Conservation (phyloP, 2,113 vertebrate genomes). For the Datnioides undecimradiatus region DNA sequence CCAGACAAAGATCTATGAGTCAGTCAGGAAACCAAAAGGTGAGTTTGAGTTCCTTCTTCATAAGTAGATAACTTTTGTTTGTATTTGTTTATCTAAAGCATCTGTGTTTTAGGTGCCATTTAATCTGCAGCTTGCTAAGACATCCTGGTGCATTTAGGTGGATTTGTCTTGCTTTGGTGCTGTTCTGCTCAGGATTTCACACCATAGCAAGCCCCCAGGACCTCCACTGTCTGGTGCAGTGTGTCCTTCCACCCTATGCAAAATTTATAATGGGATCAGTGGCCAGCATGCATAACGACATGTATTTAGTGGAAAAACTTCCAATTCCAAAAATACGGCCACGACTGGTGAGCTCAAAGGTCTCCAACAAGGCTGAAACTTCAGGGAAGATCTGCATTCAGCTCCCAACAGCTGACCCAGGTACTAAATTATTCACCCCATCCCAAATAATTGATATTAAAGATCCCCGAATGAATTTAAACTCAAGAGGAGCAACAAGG, state of each 20-base stretch:
- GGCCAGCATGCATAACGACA: slow-evolving; percentile 62
- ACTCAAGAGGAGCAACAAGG: slow-evolving; percentile 7
- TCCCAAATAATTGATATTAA: slow-evolving; percentile 72
- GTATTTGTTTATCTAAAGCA: slow-evolving; percentile 4
- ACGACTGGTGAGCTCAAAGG: slow-evolving; percentile 11
- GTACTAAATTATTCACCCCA: slow-evolving; percentile 65
- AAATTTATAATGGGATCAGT: slow-evolving; percentile 65
- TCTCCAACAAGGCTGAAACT: slow-evolving; percentile 55
- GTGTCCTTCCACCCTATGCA: slow-evolving; percentile 45
- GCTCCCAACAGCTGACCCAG: slow-evolving; percentile 21
- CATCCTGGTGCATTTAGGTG: slow-evolving; percentile 45
- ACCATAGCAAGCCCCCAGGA: slow-evolving; percentile 41
- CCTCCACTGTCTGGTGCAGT: neutral
- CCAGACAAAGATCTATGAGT: slow-evolving; percentile 1
- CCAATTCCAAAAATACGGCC: slow-evolving; percentile 32
- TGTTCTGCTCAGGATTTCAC: slow-evolving; percentile 56
- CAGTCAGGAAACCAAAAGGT: slow-evolving; percentile 12
- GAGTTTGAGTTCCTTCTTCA: slow-evolving; percentile 27
- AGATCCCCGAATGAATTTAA: slow-evolving; percentile 43
- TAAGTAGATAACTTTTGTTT: neutral
- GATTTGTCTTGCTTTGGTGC: slow-evolving; percentile 44
- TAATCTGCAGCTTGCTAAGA: slow-evolving; percentile 7
- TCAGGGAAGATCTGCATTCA: slow-evolving; percentile 47
- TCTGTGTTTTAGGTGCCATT: neutral
- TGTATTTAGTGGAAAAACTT: slow-evolving; percentile 44